These are phyloP conservation scores for Peucedramus taeniatus DNA, from an alignment of 2,113 vertebrate species.

Conservation along the genomic window DNA sequence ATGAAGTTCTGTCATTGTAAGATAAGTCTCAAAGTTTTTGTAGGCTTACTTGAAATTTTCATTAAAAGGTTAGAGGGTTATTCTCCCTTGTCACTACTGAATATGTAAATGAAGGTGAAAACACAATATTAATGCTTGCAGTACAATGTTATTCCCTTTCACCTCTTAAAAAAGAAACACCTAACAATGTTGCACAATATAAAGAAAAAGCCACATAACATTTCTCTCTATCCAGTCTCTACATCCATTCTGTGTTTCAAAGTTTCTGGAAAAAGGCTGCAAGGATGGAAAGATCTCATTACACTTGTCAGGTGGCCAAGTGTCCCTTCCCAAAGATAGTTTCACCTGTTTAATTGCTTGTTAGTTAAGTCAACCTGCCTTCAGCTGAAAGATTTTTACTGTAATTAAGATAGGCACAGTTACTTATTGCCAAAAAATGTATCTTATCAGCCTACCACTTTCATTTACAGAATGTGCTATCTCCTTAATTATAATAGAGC, in stretches of 20 bases:
- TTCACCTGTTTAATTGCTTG: slow-evolving; percentile 29
- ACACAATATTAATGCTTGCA: not conserved
- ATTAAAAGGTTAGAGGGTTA: not conserved
- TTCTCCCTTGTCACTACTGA: not conserved
- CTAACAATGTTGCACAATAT: rapidly evolving
- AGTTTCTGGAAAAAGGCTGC: not conserved
- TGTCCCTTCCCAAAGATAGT: not conserved
- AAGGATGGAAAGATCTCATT: not conserved
- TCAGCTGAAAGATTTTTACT: not conserved
- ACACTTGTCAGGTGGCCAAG: not conserved
- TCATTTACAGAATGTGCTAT: not conserved
- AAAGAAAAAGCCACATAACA: not conserved
- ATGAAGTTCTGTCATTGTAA: not conserved
- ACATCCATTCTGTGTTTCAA: not conserved
- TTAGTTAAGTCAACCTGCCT: not conserved
- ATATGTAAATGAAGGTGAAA: not conserved
- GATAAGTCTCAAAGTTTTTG: not conserved
- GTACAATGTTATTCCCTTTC: not conserved
- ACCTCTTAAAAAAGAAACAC: not conserved
- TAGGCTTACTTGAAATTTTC: not conserved
- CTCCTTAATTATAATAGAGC: not conserved
- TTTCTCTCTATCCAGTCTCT: not conserved
- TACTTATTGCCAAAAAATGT: not conserved
- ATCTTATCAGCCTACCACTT: not conserved
- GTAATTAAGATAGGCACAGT: not conserved